These are phyloP conservation scores for Cebus imitator DNA, from an alignment of 2,113 vertebrate species.

Conservation along the genomic window DNA sequence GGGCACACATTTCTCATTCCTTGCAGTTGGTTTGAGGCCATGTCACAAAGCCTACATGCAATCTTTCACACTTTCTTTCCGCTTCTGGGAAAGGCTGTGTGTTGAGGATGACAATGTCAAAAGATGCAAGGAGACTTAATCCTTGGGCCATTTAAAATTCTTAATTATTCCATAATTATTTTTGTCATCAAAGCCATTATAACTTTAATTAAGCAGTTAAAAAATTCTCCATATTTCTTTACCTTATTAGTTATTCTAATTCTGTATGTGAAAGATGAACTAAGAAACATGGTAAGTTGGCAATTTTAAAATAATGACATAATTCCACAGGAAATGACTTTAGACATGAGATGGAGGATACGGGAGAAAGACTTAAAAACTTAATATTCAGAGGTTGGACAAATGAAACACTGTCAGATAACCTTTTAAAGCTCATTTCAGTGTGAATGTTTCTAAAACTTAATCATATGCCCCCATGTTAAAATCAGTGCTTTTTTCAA, in stretches of 20 bases:
- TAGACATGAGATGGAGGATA: slow-evolving; percentile 19
- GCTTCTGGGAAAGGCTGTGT: background rate
- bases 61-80: background rate
- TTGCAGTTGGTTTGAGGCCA: background rate
- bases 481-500: slow-evolving; percentile 50
- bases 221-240: slow-evolving; percentile 15
- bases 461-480: background rate
- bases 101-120: background rate
- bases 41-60: background rate
- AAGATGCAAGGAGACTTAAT: slow-evolving; percentile 12
- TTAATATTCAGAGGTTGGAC: slow-evolving; percentile 22
- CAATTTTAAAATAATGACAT: slow-evolving; percentile 55
- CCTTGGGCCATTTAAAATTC: slow-evolving; percentile 17
- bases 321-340: slow-evolving; percentile 36
- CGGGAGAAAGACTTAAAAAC: slow-evolving; percentile 40
- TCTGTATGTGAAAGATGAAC: slow-evolving; percentile 24
- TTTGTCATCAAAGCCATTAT: background rate
- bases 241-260: slow-evolving; percentile 26
- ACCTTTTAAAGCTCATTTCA: slow-evolving; percentile 45
- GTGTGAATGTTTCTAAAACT: slow-evolving; percentile 28
- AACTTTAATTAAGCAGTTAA: slow-evolving; percentile 48
- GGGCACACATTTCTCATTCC: background rate
- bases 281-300: background rate
- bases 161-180: slow-evolving; percentile 33
- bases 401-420: slow-evolving; percentile 58